A percentile compares a stretch with the other conserved stretches of the same genome.
phyloP scores from a whole-genome alignment of 92 coral and sea anemone genomes.

The Umimayanthus chanpuru region DNA sequence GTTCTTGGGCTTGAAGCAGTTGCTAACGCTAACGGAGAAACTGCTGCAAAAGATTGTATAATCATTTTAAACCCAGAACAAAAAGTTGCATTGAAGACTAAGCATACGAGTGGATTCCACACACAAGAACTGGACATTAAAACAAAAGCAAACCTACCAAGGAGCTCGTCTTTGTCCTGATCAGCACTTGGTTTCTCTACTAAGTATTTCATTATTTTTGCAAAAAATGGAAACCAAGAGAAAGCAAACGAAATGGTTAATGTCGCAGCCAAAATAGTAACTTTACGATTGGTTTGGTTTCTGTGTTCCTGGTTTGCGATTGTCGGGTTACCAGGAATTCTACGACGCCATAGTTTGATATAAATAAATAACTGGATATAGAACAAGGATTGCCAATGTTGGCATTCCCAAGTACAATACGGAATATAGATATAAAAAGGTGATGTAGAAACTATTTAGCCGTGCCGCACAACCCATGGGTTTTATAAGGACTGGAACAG shows the following conservation, averaged over 20 bases:
- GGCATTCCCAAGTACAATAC: not conserved
- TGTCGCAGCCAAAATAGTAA: not conserved
- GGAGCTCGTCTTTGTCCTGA: too few relatives aligned
- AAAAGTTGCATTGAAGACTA: not conserved
- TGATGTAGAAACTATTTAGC: not conserved
- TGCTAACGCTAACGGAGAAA: too few relatives aligned
- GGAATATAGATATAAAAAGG: not conserved
- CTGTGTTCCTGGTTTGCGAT: not conserved
- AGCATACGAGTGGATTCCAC: not conserved
- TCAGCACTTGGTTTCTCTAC: too few relatives aligned
- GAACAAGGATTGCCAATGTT: not conserved
- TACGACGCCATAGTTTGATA: not conserved
- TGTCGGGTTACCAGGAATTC: not conserved
- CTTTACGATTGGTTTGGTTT: not conserved
- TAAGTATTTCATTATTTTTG: not conserved
- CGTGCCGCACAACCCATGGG: not conserved
- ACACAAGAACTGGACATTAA: not conserved
- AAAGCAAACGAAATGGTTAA: not conserved
- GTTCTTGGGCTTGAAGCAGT: too few relatives aligned
- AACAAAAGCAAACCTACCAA: too few relatives aligned
- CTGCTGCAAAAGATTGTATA: too few relatives aligned
- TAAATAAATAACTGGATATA: conserved; percentile 24
- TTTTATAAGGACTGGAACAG: not conserved
- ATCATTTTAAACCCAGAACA: too few relatives aligned
- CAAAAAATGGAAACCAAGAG: not conserved